phyloP scores from a whole-genome alignment of 2,113 vertebrate species.

The Scopus umbretta region DNA sequence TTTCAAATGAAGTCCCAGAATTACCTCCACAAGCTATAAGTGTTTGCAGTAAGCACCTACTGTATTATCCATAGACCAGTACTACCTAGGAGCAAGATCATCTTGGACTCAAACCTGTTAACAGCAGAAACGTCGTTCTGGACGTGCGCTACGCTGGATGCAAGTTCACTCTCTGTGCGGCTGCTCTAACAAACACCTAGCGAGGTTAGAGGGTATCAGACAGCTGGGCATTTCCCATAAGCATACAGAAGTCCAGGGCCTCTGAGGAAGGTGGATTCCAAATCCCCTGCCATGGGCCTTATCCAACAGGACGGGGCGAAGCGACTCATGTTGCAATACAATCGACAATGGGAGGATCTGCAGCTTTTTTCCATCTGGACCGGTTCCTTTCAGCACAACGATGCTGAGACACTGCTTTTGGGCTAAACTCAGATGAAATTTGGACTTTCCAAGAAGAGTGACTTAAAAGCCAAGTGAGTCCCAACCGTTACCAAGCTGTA shows the following conservation, averaged over 20 bases:
- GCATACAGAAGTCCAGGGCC: no score
- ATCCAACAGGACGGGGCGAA: neutral
- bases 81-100: no score
- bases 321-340: neutral
- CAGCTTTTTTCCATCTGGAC: neutral
- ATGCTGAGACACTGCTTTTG: neutral
- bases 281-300: neutral
- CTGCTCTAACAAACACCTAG: neutral
- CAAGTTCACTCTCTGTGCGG: neutral
- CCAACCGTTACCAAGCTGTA: neutral
- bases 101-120: neutral
- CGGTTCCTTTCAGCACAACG: neutral
- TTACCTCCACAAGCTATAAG: neutral
- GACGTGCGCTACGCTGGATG: accelerated
- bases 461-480: neutral
- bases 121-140: neutral
- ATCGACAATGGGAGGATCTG: neutral
- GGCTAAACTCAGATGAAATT: neutral
- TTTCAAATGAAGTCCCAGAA: neutral
- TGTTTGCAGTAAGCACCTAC: neutral
- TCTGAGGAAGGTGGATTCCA: neutral
- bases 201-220: no score
- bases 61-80: neutral
- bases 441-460: neutral
- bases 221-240: neutral